phyloP scores from a whole-genome alignment of 2,888 invertebrate species.

The Polyommatus iphigenia region DNA sequence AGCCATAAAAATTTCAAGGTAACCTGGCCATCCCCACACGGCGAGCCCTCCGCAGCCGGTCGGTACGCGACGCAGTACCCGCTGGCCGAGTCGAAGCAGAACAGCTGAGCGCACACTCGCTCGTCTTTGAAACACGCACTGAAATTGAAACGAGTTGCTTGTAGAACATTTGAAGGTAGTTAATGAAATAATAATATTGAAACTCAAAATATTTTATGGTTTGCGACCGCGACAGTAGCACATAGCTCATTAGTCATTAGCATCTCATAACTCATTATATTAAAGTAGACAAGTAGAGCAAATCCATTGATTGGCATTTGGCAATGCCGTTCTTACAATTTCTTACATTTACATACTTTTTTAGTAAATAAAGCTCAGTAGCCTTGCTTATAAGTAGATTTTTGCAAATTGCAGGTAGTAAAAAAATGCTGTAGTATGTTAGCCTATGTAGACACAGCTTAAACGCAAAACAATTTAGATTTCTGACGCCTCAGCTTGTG shows the following conservation, averaged over 20 bases:
- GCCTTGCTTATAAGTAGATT: background rate
- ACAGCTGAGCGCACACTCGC: slow-evolving; percentile 95
- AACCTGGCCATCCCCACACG: slow-evolving; percentile 96
- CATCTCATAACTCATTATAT: background rate
- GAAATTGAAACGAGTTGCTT: slow-evolving; percentile 41
- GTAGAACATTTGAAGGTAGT: background rate
- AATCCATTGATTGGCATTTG: too few species aligned
- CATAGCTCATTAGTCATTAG: background rate
- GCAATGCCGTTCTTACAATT: too few species aligned
- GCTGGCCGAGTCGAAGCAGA: slow-evolving; percentile 96
- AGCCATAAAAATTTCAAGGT: slow-evolving; percentile 36
- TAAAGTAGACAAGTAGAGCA: background rate
- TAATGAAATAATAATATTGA: background rate
- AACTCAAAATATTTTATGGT: background rate
- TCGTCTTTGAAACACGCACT: slow-evolving; percentile 93
- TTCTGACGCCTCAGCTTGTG: background rate
- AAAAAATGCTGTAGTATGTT: background rate
- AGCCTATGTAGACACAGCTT: too few species aligned
- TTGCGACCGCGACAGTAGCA: background rate
- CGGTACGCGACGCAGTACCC: slow-evolving; percentile 97
- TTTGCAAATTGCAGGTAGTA: background rate
- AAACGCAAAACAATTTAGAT: background rate
- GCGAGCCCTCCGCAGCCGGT: slow-evolving; percentile 96
- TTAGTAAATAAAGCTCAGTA: background rate
- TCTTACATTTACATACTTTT: background rate